A percentile compares a stretch with the other conserved stretches of the same genome.
phyloP scores from a whole-genome alignment of 2,888 invertebrate species.

The Diarsia brunnea region DNA sequence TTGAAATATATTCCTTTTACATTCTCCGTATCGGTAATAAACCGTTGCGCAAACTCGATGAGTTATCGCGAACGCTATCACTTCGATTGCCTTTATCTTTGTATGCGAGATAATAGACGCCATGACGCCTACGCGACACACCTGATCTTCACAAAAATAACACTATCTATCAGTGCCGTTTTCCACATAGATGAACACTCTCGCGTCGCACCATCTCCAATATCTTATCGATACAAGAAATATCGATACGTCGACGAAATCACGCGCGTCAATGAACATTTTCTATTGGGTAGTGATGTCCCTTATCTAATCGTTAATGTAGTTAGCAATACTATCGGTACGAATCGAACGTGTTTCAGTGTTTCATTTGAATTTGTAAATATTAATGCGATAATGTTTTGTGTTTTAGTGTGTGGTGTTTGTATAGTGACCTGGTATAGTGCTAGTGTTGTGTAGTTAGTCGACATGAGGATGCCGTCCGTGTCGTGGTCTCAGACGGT shows the following conservation, averaged over 20 bases:
- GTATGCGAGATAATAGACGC: constrained; percentile 74
- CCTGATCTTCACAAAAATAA: constrained; percentile 68
- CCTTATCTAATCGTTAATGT: constrained; percentile 67
- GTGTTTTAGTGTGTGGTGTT: constrained; percentile 39
- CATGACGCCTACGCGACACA: constrained; percentile 72
- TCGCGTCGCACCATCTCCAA: constrained; percentile 70
- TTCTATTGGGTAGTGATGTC: constrained; percentile 75
- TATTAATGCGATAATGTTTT: constrained; percentile 64
- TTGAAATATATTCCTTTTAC: constrained; percentile 50
- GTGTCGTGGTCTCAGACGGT: constrained; percentile 78
- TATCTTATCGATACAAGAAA: constrained; percentile 83
- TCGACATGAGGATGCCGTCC: constrained; percentile 76
- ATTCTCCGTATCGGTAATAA: constrained; percentile 46
- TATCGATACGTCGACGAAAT: constrained; percentile 80
- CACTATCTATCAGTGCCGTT: constrained; percentile 69
- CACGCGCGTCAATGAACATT: constrained; percentile 82
- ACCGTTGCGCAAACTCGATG: constrained; percentile 71
- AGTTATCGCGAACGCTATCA: constrained; percentile 73
- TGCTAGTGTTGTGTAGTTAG: constrained; percentile 66
- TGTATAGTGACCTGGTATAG: constrained; percentile 59
- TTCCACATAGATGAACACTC: constrained; percentile 77
- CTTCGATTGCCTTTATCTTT: constrained; percentile 78
- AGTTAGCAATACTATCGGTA: constrained; percentile 59
- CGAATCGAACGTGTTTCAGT: constrained; percentile 65
- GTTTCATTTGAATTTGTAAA: constrained; percentile 61